Conservation (phyloP, 2,888 invertebrate genomes). For the Dorcus parallelipipedus region DNA sequence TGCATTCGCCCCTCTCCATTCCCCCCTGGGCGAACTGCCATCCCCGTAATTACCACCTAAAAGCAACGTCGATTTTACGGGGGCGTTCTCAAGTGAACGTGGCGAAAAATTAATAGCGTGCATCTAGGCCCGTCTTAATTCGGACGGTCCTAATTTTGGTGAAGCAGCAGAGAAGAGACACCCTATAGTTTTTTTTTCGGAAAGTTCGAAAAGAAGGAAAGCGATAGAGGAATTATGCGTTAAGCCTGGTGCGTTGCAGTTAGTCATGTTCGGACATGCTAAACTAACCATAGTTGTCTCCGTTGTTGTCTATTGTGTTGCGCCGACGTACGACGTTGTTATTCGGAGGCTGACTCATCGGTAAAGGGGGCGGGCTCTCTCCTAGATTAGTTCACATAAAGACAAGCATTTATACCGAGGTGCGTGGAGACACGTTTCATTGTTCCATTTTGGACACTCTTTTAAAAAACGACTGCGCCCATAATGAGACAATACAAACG, state of each 20-base stretch:
- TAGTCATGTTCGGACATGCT: constrained; percentile 13
- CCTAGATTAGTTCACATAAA: constrained; percentile 39
- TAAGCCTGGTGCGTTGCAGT: constrained; percentile 1
- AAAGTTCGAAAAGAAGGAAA: neutral
- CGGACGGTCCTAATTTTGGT: constrained; percentile 5
- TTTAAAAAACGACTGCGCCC: no score
- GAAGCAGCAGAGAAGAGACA: neutral
- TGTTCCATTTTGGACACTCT: no score
- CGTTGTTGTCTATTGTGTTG: constrained; percentile 41
- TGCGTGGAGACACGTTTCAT: no score
- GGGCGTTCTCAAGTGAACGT: no score
- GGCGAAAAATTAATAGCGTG: no score
- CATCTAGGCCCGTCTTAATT: neutral
- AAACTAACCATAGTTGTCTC: constrained; percentile 46
- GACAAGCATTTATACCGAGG: constrained; percentile 2
- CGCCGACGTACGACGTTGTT: constrained; percentile 34
- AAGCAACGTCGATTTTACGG: no score
- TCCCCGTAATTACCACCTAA: constrained; percentile 20
- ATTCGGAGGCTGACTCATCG: constrained; percentile 54
- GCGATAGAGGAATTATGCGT: neutral
- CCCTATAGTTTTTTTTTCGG: neutral
- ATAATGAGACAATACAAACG: no score
- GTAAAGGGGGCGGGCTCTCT: constrained; percentile 60
- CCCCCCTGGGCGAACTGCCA: constrained; percentile 27
- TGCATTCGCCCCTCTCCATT: constrained; percentile 29